phyloP scores from a whole-genome alignment of 2,113 vertebrate genomes.

The Cranoglanis bouderius region DNA sequence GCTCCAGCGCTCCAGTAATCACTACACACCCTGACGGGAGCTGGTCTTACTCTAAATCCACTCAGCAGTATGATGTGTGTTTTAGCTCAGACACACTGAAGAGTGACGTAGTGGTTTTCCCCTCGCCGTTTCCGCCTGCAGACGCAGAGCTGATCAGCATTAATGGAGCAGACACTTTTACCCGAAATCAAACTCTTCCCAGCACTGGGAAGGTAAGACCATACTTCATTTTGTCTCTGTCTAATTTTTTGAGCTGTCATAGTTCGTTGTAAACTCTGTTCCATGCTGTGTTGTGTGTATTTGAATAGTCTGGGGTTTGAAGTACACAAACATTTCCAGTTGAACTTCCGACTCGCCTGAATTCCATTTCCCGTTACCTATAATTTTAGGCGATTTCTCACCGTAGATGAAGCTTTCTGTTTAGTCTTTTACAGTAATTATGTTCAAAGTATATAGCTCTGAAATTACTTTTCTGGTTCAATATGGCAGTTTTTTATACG shows the following conservation, averaged over 20 bases:
- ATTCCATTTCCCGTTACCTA: background rate
- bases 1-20: background rate
- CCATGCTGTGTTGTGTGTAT: rapidly evolving
- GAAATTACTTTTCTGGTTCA: too few relatives aligned
- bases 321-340: background rate
- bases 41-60: conserved; percentile 28
- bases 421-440: background rate
- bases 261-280: rapidly evolving
- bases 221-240: background rate
- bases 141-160: conserved; percentile 27
- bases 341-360: background rate
- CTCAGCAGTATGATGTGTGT: conserved; percentile 59
- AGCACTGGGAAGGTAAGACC: background rate
- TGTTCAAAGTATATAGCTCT: too few relatives aligned
- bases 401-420: background rate
- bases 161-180: conserved; percentile 21
- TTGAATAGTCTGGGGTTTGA: background rate
- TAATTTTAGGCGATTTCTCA: background rate
- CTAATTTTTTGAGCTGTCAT: background rate
- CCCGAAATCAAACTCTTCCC: conserved; percentile 47
- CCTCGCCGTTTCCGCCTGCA: background rate
- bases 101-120: too few relatives aligned
- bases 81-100: too few relatives aligned
- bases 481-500: too few relatives aligned
- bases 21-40: conserved; percentile 28